Base-by-base conservation (phyloP, 23 tunicate genomes). In the Ascidia mentula region DNA sequence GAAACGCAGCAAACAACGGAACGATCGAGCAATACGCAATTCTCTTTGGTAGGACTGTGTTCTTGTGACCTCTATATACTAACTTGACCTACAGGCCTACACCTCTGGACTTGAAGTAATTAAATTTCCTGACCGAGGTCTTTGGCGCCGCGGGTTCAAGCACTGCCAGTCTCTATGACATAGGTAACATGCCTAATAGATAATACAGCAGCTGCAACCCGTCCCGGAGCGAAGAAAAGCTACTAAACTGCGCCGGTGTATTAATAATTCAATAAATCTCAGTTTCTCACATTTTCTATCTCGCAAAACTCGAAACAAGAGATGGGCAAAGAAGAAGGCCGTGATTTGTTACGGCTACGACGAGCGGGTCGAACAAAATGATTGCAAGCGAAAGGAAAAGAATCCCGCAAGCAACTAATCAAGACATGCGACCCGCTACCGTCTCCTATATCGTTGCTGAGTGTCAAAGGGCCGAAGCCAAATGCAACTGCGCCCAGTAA, bases 401-500 rank as follows among this genome's bases (percentile, higher is more conserved):
- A 53, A 53, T 53, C 65, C 24, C 13, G 22, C 13, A 53, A 53
- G 65, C 65, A 53, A 20, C 65, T 53, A 53, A 53, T 53, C 65
- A 53, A 53, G 24, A 28, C 65, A 28, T 28, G 24, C 65, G 65
- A 20, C 65, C 65, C 65, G 65, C 53, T 53, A 3, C 24, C 65
- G 7, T 53, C 13, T 53, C 65, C 24, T 53, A 6, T 9, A 20
- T 53, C 1, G 65, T n/a, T n/a, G n/a, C n/a, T n/a, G n/a, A 26
- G 24, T 20, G 65, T 6, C 12, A 53, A 53, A 20, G 24, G 13
- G 65, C 65, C 24, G 13, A 9, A 28, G 65, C 65, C 65, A 53
- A 28, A 53, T 53, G 65, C 24, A 53, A 53, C 65, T 53, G 65
- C 24, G 65, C 65, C 65, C 65, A 28, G 65, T 53, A 53, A 53